Percentiles rank a stretch among this genome's conserved stretches.
Conservation (phyloP, 2,797 vertebrate genomes). For the Aldrovandia affinis region DNA sequence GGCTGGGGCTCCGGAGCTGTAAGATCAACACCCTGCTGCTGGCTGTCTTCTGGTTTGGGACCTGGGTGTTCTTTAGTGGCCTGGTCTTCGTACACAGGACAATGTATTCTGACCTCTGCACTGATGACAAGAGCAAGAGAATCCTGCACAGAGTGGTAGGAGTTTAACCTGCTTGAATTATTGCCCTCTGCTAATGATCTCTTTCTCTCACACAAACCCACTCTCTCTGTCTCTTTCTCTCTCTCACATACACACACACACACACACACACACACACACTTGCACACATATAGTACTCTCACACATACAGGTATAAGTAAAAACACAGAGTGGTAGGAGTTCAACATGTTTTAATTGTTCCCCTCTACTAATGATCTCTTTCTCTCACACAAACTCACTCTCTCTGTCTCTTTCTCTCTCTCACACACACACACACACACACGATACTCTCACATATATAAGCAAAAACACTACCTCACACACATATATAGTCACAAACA, state of each 20-base stretch:
- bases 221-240: not conserved
- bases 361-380: too few species aligned
- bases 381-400: not conserved
- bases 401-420: not conserved
- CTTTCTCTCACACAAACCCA: not conserved
- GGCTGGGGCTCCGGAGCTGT: conserved; percentile 70
- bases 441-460: not conserved
- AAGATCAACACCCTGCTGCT: conserved; percentile 74
- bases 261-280: too few species aligned
- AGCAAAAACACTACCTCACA: not conserved
- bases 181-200: too few species aligned
- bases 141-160: conserved; percentile 90
- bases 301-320: too few species aligned
- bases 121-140: conserved; percentile 83
- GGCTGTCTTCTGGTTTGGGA: conserved; percentile 79
- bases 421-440: not conserved
- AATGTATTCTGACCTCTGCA: conserved; percentile 88
- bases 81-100: conserved; percentile 81
- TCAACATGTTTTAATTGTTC: too few species aligned
- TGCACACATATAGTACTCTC: too few species aligned
- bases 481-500: not conserved
- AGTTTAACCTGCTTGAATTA: conserved; percentile 17
- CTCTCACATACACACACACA: too few species aligned
- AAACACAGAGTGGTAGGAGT: conserved; percentile 85
- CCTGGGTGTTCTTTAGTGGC: conserved; percentile 81